Conservation (phyloP, 2,888 invertebrate genomes). For the Leucozona laternaria region DNA sequence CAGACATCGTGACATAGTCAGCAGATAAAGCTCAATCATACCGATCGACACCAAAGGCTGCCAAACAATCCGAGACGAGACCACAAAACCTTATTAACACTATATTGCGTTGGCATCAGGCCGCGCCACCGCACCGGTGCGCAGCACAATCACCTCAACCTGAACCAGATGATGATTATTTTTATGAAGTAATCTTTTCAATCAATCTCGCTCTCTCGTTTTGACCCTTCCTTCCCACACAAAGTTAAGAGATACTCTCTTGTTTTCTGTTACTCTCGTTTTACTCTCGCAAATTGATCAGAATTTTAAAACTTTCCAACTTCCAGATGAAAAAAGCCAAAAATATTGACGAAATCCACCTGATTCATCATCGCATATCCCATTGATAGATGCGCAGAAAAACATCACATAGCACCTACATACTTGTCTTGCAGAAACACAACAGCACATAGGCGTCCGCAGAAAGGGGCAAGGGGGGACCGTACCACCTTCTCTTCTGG, state of each 20-base stretch:
- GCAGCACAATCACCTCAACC: conserved; percentile 35
- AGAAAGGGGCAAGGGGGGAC: neutral
- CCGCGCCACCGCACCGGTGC: neutral
- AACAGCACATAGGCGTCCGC: neutral
- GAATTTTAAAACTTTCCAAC: conserved; percentile 19
- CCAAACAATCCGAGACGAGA: conserved; percentile 45
- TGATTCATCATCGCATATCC: conserved; percentile 2
- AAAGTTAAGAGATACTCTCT: neutral
- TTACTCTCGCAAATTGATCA: conserved; percentile 23
- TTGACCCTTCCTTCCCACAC: neutral
- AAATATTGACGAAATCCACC: conserved; percentile 36
- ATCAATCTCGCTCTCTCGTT: neutral
- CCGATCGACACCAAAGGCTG: conserved; percentile 10
- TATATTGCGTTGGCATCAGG: neutral
- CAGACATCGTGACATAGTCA: conserved; percentile 47
- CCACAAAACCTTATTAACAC: conserved; percentile 65
- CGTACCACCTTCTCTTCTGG: neutral
- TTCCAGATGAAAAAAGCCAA: neutral
- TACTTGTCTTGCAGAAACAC: neutral
- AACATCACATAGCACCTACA: neutral
- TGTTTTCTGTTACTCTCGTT: neutral
- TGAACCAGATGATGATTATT: conserved; percentile 45
- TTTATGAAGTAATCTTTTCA: conserved; percentile 22
- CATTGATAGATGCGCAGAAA: conserved; percentile 23
- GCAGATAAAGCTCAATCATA: conserved; percentile 41